Conservation (phyloP, 2,888 invertebrate species). For the Oithona nana region DNA sequence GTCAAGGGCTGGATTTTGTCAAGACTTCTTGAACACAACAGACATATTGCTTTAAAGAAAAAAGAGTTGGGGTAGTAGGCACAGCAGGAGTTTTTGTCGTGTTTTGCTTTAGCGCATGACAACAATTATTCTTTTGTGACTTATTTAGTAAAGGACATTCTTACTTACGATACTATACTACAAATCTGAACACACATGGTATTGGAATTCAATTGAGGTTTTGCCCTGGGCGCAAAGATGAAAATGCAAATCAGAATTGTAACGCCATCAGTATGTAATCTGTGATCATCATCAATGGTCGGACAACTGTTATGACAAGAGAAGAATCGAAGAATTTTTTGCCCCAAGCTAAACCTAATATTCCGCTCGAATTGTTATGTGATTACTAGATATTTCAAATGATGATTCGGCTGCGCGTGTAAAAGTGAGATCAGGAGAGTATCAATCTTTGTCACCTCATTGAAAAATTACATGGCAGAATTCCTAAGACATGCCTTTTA, state of each 20-base stretch:
- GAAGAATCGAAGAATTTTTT: background rate
- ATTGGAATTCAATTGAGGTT: background rate
- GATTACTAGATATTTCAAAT: background rate
- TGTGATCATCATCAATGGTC: background rate
- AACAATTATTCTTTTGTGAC: too few relatives aligned
- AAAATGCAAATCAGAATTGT: background rate
- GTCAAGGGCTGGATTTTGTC: too few relatives aligned
- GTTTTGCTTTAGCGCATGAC: background rate
- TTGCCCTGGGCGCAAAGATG: background rate
- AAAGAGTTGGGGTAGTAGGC: too few relatives aligned
- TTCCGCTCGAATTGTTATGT: background rate
- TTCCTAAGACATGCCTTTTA: too few relatives aligned
- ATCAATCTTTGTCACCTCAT: too few relatives aligned
- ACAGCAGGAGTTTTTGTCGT: background rate
- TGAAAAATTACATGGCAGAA: too few relatives aligned
- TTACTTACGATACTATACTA: too few relatives aligned
- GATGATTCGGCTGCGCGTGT: too few relatives aligned
- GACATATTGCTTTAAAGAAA: too few relatives aligned
- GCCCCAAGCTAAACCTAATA: background rate
- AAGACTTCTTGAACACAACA: too few relatives aligned
- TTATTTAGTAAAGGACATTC: too few relatives aligned
- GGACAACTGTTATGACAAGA: background rate
- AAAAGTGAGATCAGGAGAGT: too few relatives aligned
- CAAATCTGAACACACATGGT: background rate
- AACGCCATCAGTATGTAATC: background rate